phyloP scores from a whole-genome alignment of 2,797 vertebrate genomes.

The Etheostoma nigrum region DNA sequence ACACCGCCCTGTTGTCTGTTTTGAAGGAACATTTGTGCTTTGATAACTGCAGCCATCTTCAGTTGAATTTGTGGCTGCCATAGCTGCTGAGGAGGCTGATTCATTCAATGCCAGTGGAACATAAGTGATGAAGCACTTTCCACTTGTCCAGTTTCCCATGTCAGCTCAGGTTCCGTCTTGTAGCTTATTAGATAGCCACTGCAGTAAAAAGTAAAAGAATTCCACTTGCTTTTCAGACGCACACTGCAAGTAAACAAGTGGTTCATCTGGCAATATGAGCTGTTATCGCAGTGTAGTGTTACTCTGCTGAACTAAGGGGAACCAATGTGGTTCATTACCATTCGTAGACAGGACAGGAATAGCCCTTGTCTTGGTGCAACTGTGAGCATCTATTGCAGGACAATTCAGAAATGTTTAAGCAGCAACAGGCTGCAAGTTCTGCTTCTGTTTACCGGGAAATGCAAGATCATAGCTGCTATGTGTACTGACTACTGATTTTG shows the following conservation, averaged over 20 bases:
- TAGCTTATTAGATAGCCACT: neutral
- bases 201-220: constrained; percentile 29
- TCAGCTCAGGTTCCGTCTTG: constrained; percentile 64
- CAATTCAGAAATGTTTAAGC: constrained; percentile 25
- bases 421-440: neutral
- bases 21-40: neutral
- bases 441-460: neutral
- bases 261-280: constrained; percentile 51
- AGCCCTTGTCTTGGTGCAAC: constrained; percentile 62
- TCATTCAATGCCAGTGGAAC: constrained; percentile 56
- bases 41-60: neutral
- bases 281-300: constrained; percentile 62
- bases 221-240: constrained; percentile 25
- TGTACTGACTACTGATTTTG: neutral
- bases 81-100: constrained; percentile 31
- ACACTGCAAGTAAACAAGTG: constrained; percentile 69
- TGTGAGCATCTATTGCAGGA: constrained; percentile 35
- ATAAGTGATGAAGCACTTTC: constrained; percentile 68
- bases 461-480: neutral
- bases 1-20: neutral
- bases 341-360: constrained; percentile 79
- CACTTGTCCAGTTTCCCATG: constrained; percentile 39
- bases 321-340: constrained; percentile 50
- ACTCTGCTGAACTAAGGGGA: constrained; percentile 59
- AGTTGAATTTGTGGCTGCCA: neutral